A percentile compares a stretch with the other conserved stretches of the same genome.
phyloP scores from a whole-genome alignment of 2,888 invertebrate species.

The Drepana falcataria region DNA sequence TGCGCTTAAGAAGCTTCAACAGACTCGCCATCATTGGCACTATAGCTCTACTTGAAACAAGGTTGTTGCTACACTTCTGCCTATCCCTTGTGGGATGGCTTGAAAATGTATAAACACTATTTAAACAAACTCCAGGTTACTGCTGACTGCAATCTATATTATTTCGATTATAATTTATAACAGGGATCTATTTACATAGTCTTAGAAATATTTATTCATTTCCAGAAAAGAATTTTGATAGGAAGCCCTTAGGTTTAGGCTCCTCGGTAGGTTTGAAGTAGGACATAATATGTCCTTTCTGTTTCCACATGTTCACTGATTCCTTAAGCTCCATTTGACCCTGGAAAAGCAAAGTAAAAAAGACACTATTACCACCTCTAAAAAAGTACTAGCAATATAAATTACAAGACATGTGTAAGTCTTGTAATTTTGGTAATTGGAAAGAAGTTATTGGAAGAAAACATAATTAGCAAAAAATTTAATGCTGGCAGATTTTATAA shows the following conservation, averaged over 20 bases:
- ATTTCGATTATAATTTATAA: slow-evolving; percentile 25
- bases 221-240: slow-evolving; percentile 92
- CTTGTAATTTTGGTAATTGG: no score
- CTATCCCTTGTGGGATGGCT: no score
- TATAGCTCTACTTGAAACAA: no score
- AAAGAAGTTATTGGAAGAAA: no score
- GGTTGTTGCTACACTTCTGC: no score
- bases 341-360: slow-evolving; percentile 63
- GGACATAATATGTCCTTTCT: slow-evolving; percentile 91
- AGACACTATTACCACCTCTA: not conserved
- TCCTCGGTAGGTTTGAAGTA: slow-evolving; percentile 92
- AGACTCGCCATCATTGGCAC: no score
- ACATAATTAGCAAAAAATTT: no score
- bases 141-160: slow-evolving; percentile 27
- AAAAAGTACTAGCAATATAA: no score
- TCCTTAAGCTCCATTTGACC: slow-evolving; percentile 98
- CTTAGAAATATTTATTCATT: slow-evolving; percentile 57
- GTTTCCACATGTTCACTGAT: slow-evolving; percentile 91
- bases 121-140: not conserved
- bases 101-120: no score
- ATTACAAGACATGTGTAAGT: no score
- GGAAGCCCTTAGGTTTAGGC: slow-evolving; percentile 92
- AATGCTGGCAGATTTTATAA: no score
- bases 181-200: slow-evolving; percentile 31
- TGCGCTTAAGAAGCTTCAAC: no score